Evolutionary conservation across 2,888 invertebrate genomes (phyloP), one percentile per base, ranked within the genome.

Genomic region (Dascillus cervinus): DNA sequence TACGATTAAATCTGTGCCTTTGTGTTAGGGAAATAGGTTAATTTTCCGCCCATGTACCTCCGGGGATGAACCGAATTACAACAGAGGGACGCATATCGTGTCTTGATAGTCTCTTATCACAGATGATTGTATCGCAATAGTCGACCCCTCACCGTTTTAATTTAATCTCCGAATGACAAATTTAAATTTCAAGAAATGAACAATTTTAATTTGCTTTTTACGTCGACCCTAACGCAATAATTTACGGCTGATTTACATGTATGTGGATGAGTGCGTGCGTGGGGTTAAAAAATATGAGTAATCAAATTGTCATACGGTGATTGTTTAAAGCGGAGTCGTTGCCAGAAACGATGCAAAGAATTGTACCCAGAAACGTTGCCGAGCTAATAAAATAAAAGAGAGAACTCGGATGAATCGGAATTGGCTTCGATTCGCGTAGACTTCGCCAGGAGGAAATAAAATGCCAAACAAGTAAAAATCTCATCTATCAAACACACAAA

Each of bases 41-140:
- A 63, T 64, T 64, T 64, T 62, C 55, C 60, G 59, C 58, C 60
- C 59, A 58, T 56, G 56, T 60, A 59, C 58, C 56, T 59, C 52
- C 44, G 43, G 54, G 56, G 55, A 56, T 50, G 50, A 52, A 52
- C 51, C 49, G 55, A 58, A 60, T 57, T 56, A 58, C 58, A 60
- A 59, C 56, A 39, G 46, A 50, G 47, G 50, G 50, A 43, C 49
- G 49, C 47, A 44, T 43, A 44, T 39, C 44, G 37, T n/a, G n/a
- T 26, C 32, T 38, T 34, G 37, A 41, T 39, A 32, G 34, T 39
- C 42, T 47, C 47, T 52, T 51, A 52, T 52, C 51, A 37, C 35
- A 32, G 37, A 29, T 41, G 42, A 44, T 45, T 44, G 44, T 39
- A 38, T 43, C 47, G 42, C 46, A 41, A 43, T 41, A 44, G 39